phyloP scores from a whole-genome alignment of 2,888 invertebrate species.

The Endotricha flammealis region DNA sequence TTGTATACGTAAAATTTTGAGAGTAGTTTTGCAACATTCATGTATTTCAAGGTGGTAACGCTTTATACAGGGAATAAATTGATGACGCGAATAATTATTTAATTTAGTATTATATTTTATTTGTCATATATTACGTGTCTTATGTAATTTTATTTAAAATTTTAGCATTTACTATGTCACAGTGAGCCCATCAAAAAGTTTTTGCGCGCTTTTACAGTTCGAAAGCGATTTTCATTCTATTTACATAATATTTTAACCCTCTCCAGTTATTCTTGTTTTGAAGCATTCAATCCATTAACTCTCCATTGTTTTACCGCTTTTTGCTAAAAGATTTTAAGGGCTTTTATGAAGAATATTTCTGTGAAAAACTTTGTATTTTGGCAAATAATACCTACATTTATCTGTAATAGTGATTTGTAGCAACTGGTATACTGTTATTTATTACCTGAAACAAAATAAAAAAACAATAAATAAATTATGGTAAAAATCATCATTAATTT shows the following conservation, averaged over 20 bases:
- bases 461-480: neutral
- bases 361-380: neutral
- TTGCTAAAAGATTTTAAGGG: constrained; percentile 23
- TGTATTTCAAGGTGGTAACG: neutral
- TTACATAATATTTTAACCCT: constrained; percentile 59
- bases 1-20: constrained; percentile 43
- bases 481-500: too few relatives aligned
- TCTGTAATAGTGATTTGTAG: neutral
- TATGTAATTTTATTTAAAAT: constrained; percentile 21
- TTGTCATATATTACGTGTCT: too few relatives aligned
- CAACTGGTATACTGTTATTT: neutral
- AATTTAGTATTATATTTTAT: too few relatives aligned
- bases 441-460: constrained; percentile 43
- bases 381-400: neutral
- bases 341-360: neutral
- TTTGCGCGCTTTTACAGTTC: constrained; percentile 56
- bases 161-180: constrained; percentile 37
- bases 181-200: constrained; percentile 61
- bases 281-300: constrained; percentile 54
- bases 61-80: too few relatives aligned
- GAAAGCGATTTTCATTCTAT: constrained; percentile 58
- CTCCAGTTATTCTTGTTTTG: constrained; percentile 47
- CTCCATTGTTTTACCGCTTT: constrained; percentile 23
- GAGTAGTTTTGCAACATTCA: constrained; percentile 19
- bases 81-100: too few relatives aligned